phyloP scores from a whole-genome alignment of 92 coral and sea anemone species.

The Palythoa heliodiscus region DNA sequence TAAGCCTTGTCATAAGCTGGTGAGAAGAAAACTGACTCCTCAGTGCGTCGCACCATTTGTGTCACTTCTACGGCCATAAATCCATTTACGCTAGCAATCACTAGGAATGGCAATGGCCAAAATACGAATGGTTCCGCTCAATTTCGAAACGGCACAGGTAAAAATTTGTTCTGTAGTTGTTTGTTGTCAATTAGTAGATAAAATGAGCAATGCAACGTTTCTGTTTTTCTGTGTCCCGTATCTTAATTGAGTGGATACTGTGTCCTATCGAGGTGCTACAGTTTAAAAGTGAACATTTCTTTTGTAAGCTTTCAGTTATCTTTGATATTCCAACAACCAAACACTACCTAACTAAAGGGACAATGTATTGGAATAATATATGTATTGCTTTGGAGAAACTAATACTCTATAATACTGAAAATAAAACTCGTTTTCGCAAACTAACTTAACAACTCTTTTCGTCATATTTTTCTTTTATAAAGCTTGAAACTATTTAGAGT shows the following conservation, averaged over 20 bases:
- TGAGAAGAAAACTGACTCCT: conserved; percentile 47
- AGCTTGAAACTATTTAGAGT: too few relatives aligned
- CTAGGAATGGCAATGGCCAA: conserved; percentile 30
- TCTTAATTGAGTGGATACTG: conserved; percentile 36
- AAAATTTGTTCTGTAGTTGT: conserved; percentile 7
- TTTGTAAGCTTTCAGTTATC: background rate
- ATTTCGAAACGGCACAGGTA: conserved; percentile 38
- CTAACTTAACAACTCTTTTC: too few relatives aligned
- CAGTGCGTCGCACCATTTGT: conserved; percentile 1
- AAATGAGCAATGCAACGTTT: background rate
- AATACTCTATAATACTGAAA: too few relatives aligned
- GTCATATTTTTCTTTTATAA: too few relatives aligned
- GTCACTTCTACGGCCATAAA: conserved; percentile 35
- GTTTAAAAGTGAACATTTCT: background rate
- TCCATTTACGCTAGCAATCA: conserved; percentile 38
- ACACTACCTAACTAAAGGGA: too few relatives aligned
- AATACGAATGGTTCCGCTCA: conserved; percentile 43
- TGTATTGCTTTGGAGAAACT: background rate
- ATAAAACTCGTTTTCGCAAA: too few relatives aligned
- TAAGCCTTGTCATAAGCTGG: conserved; percentile 80
- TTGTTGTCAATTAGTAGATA: conserved; percentile 14
- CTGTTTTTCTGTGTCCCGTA: conserved; percentile 13
- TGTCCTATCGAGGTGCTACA: background rate
- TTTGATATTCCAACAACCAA: background rate
- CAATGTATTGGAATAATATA: too few relatives aligned